A percentile compares a stretch with the other conserved stretches of the same genome.
These are phyloP conservation scores for Tholera decimalis DNA, from an alignment of 2,888 invertebrate genomes.

Conservation along the genomic window DNA sequence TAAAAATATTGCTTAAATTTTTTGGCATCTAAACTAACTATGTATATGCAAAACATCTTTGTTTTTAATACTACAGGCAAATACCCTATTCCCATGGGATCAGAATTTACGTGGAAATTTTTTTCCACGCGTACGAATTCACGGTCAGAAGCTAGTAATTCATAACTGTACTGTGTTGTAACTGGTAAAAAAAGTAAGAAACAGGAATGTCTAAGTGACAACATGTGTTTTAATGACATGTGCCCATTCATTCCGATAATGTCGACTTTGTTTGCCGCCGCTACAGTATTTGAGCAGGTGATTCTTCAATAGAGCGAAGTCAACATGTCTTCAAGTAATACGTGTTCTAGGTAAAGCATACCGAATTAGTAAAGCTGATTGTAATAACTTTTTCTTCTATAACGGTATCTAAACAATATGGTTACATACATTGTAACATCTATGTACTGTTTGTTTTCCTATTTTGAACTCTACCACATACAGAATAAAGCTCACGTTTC, in stretches of 20 bases:
- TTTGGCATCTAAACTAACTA: too few relatives aligned
- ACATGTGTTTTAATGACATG: constrained; percentile 30
- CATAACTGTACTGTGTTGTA: constrained; percentile 2
- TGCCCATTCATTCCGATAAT: neutral
- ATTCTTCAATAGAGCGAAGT: neutral
- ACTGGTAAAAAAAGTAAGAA: neutral
- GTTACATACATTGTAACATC: too few relatives aligned
- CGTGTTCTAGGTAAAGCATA: neutral
- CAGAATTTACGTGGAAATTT: too few relatives aligned
- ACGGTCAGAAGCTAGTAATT: too few relatives aligned
- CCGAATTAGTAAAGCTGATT: neutral
- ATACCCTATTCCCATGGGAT: too few relatives aligned
- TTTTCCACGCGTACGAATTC: too few relatives aligned
- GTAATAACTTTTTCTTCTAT: too few relatives aligned
- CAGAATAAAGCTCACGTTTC: neutral
- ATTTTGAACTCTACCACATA: neutral
- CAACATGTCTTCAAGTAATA: neutral
- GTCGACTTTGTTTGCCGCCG: neutral
- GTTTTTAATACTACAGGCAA: too few relatives aligned
- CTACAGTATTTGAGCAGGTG: constrained; percentile 36
- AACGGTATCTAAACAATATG: too few relatives aligned
- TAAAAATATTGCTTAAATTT: too few relatives aligned
- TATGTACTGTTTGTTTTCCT: too few relatives aligned
- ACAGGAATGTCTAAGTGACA: neutral
- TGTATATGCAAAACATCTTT: too few relatives aligned